A percentile compares a stretch with the other conserved stretches of the same genome.
These are phyloP conservation scores for Chaitophorus viminalis DNA, from an alignment of 2,888 invertebrate species.

Conservation along the genomic window DNA sequence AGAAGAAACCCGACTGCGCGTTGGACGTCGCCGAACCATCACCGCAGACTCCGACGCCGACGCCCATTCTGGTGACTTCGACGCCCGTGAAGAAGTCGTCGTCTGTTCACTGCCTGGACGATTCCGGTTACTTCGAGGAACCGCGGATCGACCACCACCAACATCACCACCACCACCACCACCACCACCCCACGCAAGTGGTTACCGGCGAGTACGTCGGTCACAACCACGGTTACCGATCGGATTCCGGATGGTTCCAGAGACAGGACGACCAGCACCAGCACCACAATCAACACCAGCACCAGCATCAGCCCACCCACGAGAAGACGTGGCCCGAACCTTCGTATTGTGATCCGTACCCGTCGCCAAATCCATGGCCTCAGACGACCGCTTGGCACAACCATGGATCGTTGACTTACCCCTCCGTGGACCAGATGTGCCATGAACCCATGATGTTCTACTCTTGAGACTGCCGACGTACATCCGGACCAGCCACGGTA, in stretches of 20 bases:
- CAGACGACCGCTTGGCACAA: conserved; percentile 47
- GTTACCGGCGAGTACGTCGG: not conserved
- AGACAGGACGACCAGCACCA: not conserved
- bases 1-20: conserved; percentile 60
- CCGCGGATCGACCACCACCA: not conserved
- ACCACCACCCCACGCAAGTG: not conserved
- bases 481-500: not conserved
- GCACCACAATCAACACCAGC: not conserved
- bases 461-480: conserved; percentile 21
- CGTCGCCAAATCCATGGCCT: not conserved
- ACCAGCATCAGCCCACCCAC: not conserved
- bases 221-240: conserved; percentile 1
- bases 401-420: conserved; percentile 33
- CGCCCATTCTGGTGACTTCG: conserved; percentile 63
- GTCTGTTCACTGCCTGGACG: conserved; percentile 5
- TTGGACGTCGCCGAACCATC: not conserved
- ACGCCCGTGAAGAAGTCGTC: conserved; percentile 63
- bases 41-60: conserved; percentile 11
- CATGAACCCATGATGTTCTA: conserved; percentile 55
- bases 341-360: not conserved
- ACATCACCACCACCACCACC: not conserved
- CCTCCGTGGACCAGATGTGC: conserved; percentile 19
- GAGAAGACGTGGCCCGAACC: conserved; percentile 17
- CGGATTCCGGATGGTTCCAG: conserved; percentile 17
- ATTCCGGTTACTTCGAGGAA: conserved; percentile 50